Base-by-base conservation (phyloP, 2,797 vertebrate genomes). In the Lagothrix lagotricha region DNA sequence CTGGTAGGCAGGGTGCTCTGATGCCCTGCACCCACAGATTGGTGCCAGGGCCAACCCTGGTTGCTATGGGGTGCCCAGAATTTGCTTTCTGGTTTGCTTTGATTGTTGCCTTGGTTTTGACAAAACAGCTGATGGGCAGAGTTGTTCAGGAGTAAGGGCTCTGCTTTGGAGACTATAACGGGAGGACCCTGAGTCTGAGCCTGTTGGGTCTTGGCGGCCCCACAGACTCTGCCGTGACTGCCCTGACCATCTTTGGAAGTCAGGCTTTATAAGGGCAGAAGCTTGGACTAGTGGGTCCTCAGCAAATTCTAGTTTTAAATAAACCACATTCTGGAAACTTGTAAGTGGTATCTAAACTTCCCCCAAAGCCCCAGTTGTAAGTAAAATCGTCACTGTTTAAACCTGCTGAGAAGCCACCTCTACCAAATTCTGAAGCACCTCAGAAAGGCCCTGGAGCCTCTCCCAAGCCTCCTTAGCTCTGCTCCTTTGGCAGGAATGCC, bases 1-100 rank as follows among this genome's bases (percentile, higher is more conserved):
- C 41, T 15, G 57, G 58, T 20, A 30, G n/a, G 0, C 61, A 24
- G 41, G 39, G 46, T 0, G 0, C 39, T 24, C 70, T 50, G n/a
- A 12, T 1, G 0, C 13, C 30, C 6, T 17, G 33, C 20, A 4
- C 22, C 46, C 61, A 36, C 17, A 2, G 4, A 26, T 67, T 3
- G 1, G 13, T 7, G 3, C 19, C 52, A 17, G 14, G 3, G 0
- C 50, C 15, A 1, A 5, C 58, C 36, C 1, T 1, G 1, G 11
- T 46, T 2, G 1, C n/a, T 19, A 1, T 13, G n/a, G 24, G n/a
- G 9, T 6, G 6, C 17, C 39, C 30, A 36, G 48, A 8, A 14
- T 26, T 30, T 20, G 11, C 41, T 28, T 85, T 94, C n/a, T 3
- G 41, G 3, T 28, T 85, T 52, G 26, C 28, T 83, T 36, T 22